Percentiles rank a stretch among this genome's conserved stretches.
phyloP scores from a whole-genome alignment of 2,797 vertebrate genomes.

The Sebastes miniatus region DNA sequence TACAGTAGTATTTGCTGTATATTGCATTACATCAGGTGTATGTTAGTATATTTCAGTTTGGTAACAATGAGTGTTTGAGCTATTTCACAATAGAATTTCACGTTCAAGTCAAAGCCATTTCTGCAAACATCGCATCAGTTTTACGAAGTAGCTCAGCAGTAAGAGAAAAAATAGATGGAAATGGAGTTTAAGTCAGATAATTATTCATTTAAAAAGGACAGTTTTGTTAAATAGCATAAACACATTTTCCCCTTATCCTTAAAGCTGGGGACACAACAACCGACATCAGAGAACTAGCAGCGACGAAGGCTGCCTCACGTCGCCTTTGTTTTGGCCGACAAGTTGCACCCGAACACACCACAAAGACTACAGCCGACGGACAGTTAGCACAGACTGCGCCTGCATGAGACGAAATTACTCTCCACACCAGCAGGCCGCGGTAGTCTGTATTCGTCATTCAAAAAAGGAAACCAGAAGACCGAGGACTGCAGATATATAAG shows the following conservation, averaged over 20 bases:
- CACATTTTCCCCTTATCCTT: neutral
- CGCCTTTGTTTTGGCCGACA: no score
- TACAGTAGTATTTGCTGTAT: neutral
- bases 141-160: neutral
- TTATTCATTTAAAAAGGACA: neutral
- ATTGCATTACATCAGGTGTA: neutral
- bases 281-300: no score
- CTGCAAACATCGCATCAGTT: neutral
- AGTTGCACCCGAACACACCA: no score
- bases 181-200: neutral
- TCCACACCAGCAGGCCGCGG: no score
- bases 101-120: neutral
- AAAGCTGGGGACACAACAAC: no score
- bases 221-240: neutral
- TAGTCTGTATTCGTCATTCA: no score
- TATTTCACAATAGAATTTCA: neutral
- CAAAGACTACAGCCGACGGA: no score
- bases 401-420: no score
- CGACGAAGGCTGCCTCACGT: no score
- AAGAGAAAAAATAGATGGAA: conserved; percentile 13
- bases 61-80: neutral
- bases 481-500: no score
- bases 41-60: neutral
- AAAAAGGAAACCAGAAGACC: no score
- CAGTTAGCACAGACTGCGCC: no score